Conservation (phyloP, 2,888 invertebrate genomes). For the Odontocerum albicorne region DNA sequence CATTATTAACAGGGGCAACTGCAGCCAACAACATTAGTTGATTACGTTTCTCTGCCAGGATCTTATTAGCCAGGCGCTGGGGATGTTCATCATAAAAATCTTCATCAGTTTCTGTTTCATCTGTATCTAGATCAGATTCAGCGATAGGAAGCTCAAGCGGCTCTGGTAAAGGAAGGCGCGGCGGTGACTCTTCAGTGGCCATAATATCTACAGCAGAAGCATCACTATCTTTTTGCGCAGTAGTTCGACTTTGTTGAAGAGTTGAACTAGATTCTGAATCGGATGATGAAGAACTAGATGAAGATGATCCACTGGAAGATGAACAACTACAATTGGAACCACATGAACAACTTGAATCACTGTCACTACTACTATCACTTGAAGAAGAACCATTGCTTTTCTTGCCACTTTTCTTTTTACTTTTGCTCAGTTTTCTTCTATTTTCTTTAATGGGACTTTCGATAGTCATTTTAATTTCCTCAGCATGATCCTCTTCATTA, state of each 20-base stretch:
- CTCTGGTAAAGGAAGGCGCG: constrained; percentile 50
- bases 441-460: constrained; percentile 40
- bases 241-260: constrained; percentile 52
- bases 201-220: constrained; percentile 60
- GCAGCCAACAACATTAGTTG: constrained; percentile 65
- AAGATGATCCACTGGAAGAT: constrained; percentile 69
- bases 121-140: constrained; percentile 84
- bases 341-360: constrained; percentile 78
- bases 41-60: constrained; percentile 74
- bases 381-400: constrained; percentile 62
- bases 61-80: constrained; percentile 70
- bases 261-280: constrained; percentile 54
- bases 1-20: constrained; percentile 62
- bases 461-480: constrained; percentile 38
- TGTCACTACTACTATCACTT: constrained; percentile 75
- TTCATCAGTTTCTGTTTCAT: constrained; percentile 84
- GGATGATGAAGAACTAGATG: constrained; percentile 61
- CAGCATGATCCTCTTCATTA: constrained; percentile 38
- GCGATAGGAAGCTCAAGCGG: constrained; percentile 64
- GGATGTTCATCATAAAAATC: constrained; percentile 87
- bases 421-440: constrained; percentile 51
- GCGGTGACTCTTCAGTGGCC: constrained; percentile 51
- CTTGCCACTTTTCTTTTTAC: constrained; percentile 48
- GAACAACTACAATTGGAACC: constrained; percentile 84
- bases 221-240: constrained; percentile 49